Base-by-base conservation (phyloP, 2,888 invertebrate genomes). In the Uropetala carovei region DNA sequence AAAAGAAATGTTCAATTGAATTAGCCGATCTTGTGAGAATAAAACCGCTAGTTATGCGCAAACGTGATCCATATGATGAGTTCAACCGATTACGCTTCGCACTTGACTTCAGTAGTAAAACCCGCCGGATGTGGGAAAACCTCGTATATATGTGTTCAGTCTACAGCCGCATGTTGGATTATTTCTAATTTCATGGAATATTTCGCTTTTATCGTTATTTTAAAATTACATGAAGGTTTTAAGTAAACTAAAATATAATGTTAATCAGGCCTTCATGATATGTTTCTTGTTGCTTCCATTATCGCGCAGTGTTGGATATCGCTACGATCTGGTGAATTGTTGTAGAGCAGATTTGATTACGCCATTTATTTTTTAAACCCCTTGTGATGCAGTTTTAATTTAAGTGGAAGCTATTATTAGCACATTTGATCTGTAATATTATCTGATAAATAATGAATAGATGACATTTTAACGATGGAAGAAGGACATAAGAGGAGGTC, bases 401-500 rank as follows among this genome's bases (percentile, higher is more conserved):
- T 56, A 64, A 9, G 57, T 18, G 56, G 56, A 43, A 68, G n/a
- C 64, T 68, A 43, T 18, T 14, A 56, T 30, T 43, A 83, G 57
- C 43, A 18, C 30, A n/a, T 43, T 68, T n/a, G 64, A 43, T 43
- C 43, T 30, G 89, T 10, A 18, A n/a, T 43, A 43, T 10, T 27
- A 68, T 59, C 43, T n/a, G 43, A 8, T n/a, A 89, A 86, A 89
- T 30, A 60, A 89, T 89, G 89, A 64, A 68, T n/a, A 68, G 89
- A 43, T 89, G 89, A 89, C 89, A 43, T 89, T 43, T 64, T 89
- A 89, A 56, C 64, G 30, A 89, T 89, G 89, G 89, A 64, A 89
- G 89, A 89, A 89, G 89, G 89, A 64, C 89, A 68, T 43, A 89
- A 89, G 64, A 92, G 60, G 57, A 85, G 92, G 82, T 92, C 92